These are phyloP conservation scores for Melinaea marsaeus DNA, from an alignment of 2,888 invertebrate species.

Conservation along the genomic window DNA sequence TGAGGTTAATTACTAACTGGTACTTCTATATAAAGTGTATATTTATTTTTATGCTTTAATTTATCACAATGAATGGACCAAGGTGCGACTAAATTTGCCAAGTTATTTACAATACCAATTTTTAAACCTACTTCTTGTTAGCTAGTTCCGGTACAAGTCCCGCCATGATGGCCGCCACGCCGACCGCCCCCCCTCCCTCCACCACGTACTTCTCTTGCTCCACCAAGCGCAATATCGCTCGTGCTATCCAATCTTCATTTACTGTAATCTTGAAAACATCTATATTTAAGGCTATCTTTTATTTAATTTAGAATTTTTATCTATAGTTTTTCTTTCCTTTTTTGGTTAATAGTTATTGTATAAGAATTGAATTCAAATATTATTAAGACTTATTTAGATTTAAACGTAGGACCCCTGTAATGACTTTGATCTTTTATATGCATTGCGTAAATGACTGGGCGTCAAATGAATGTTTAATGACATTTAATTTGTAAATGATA, in stretches of 20 bases:
- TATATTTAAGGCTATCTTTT: not conserved
- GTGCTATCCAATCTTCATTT: slow-evolving; percentile 89
- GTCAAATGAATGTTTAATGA: no score
- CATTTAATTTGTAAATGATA: no score
- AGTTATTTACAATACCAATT: no score
- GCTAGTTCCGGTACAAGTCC: slow-evolving; percentile 87
- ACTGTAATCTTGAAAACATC: slow-evolving; percentile 80
- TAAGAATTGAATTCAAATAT: no score
- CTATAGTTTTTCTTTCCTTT: not conserved
- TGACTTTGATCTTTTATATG: no score
- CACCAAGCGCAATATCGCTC: slow-evolving; percentile 86
- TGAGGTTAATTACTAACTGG: no score
- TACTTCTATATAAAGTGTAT: no score
- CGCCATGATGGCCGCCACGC: slow-evolving; percentile 90
- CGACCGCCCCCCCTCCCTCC: slow-evolving; percentile 93
- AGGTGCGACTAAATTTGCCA: no score
- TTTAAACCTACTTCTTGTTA: slow-evolving; percentile 82
- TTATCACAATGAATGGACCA: not conserved
- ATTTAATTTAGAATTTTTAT: not conserved
- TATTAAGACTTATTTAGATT: no score
- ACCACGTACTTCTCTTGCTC: slow-evolving; percentile 93
- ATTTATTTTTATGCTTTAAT: not conserved
- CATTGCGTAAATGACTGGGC: no score
- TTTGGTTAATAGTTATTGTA: no score
- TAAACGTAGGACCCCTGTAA: no score